Percentiles rank a stretch among this genome's conserved stretches.
phyloP scores from a whole-genome alignment of 2,797 vertebrate species.

The Phylloscopus collybita region DNA sequence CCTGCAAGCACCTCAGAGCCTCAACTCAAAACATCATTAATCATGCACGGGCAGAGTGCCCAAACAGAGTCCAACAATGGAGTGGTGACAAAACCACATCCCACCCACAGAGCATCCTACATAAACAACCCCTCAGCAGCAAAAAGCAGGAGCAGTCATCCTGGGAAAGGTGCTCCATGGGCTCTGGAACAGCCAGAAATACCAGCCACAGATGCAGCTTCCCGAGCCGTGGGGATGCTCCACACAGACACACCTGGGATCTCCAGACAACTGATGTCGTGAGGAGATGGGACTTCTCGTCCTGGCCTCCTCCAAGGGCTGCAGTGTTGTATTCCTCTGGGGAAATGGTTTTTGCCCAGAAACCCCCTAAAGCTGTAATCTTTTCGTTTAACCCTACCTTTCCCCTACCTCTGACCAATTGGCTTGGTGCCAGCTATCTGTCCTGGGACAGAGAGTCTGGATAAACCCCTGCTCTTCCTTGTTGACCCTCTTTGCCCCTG shows the following conservation, averaged over 20 bases:
- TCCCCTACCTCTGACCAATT: no score
- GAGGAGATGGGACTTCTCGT: not conserved
- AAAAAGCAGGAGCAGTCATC: not conserved
- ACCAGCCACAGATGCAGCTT: not conserved
- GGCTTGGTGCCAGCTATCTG: no score
- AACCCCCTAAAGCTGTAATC: no score
- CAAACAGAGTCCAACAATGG: not conserved
- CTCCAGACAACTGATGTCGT: accelerated
- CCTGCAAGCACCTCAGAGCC: conserved; percentile 33
- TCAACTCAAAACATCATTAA: conserved; percentile 36
- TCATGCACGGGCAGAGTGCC: not conserved
- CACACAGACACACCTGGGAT: not conserved
- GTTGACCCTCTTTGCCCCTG: no score
- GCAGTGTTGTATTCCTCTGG: not conserved
- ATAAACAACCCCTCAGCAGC: not conserved
- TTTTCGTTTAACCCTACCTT: no score
- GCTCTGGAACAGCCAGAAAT: not conserved
- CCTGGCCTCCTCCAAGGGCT: not conserved
- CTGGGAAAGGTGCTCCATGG: not conserved
- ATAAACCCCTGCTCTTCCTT: no score
- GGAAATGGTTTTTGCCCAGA: no score
- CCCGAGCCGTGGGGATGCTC: not conserved
- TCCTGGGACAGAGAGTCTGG: no score
- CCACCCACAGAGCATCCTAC: conserved; percentile 3
- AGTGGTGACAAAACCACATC: conserved; percentile 23